phyloP scores from a whole-genome alignment of 2,888 invertebrate species.

The Coenonympha arcania region DNA sequence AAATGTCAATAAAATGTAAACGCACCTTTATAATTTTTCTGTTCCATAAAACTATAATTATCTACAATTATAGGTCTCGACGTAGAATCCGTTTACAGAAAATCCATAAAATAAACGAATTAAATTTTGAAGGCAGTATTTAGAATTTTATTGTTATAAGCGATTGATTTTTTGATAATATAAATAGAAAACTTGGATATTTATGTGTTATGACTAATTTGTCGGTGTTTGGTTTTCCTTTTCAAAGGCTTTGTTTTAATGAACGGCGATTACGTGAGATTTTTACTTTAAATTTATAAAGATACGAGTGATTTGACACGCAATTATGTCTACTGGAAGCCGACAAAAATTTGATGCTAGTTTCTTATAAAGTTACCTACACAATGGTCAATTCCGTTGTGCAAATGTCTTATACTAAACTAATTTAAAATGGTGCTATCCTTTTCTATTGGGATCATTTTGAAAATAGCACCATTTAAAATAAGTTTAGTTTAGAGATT shows the following conservation, averaged over 20 bases:
- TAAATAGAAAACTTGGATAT: conserved; percentile 22
- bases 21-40: conserved; percentile 19
- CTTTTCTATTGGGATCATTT: too few species aligned
- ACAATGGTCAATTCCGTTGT: too few species aligned
- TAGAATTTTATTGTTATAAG: conserved; percentile 34
- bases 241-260: conserved; percentile 15
- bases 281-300: too few species aligned
- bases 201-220: conserved; percentile 29
- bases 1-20: too few species aligned
- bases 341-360: too few species aligned
- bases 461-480: too few species aligned
- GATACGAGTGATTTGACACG: too few species aligned
- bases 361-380: too few species aligned
- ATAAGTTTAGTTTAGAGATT: too few species aligned
- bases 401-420: too few species aligned
- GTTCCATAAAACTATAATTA: conserved; percentile 37
- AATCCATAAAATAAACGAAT: conserved; percentile 42
- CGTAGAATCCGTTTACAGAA: conserved; percentile 36
- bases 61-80: conserved; percentile 33
- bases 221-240: conserved; percentile 26
- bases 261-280: background rate
- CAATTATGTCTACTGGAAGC: too few species aligned
- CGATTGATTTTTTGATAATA: conserved; percentile 27
- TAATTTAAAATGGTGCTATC: too few species aligned
- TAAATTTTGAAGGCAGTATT: conserved; percentile 32